Evolutionary conservation across 2,113 vertebrate genomes (phyloP).

Genomic region (Dipodomys ordii): DNA sequence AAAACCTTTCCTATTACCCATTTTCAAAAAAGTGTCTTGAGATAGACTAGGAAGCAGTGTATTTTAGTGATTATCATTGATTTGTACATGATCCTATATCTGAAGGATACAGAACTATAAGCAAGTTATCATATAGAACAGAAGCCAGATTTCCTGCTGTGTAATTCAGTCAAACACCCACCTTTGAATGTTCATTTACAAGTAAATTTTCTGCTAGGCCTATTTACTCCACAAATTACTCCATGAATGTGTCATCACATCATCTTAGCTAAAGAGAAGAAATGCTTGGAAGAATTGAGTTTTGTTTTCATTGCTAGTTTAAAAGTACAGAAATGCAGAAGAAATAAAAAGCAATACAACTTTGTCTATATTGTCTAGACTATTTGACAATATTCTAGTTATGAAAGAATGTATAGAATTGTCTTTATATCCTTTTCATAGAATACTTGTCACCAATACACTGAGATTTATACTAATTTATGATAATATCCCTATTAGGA

Average conservation of each 20-base stretch:
- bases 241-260: conserved; percentile 13
- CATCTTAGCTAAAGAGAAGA: conserved; percentile 16
- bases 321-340: conserved; percentile 16
- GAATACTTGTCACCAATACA: not conserved
- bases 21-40: conserved; percentile 29
- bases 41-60: conserved; percentile 22
- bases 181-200: conserved; percentile 12
- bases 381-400: conserved; percentile 25
- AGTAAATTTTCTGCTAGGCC: conserved; percentile 50
- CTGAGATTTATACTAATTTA: conserved; percentile 27
- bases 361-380: not conserved
- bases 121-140: conserved; percentile 51
- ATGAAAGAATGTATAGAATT: conserved; percentile 22
- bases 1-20: conserved; percentile 8
- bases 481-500: not conserved
- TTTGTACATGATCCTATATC: not conserved
- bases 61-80: conserved; percentile 49
- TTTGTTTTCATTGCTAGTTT: conserved; percentile 57
- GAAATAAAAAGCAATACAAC: not conserved
- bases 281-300: conserved; percentile 25
- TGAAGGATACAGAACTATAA: conserved; percentile 16
- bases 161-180: not conserved
- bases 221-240: not conserved
- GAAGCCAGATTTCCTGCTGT: conserved; percentile 46
- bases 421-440: not conserved